Evolutionary conservation across 2,797 vertebrate species (phyloP).

Genomic region (Emydoidea blandingii): DNA sequence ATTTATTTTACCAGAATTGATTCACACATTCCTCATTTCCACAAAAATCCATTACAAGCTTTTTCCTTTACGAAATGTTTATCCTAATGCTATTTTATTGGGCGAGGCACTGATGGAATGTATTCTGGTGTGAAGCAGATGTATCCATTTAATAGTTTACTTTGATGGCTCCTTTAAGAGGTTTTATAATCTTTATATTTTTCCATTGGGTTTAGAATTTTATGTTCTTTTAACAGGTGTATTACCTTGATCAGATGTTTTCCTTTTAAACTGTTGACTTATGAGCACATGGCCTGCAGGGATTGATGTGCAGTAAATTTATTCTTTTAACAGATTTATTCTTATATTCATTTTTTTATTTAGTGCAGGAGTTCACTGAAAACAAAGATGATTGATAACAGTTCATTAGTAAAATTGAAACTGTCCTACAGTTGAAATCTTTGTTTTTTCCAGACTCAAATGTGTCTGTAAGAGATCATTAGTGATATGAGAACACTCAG

Average conservation of each 20-base stretch:
- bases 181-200: conserved; percentile 83
- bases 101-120: conserved; percentile 78
- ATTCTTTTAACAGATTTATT: conserved; percentile 79
- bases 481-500: background rate
- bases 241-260: conserved; percentile 83
- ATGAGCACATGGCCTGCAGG: conserved; percentile 81
- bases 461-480: conserved; percentile 53
- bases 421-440: conserved; percentile 64
- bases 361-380: conserved; percentile 59
- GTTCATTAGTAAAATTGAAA: conserved; percentile 60
- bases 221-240: conserved; percentile 82
- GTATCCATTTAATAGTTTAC: conserved; percentile 82
- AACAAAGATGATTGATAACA: conserved; percentile 73
- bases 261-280: conserved; percentile 85
- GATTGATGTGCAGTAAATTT: conserved; percentile 78
- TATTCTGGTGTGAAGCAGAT: conserved; percentile 76
- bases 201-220: conserved; percentile 80
- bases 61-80: conserved; percentile 72
- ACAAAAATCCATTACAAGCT: conserved; percentile 49
- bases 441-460: conserved; percentile 60
- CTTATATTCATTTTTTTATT: conserved; percentile 75
- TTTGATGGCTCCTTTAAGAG: conserved; percentile 84
- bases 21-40: conserved; percentile 41
- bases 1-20: conserved; percentile 55
- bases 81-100: conserved; percentile 79